Evolutionary conservation across 30 jellyfish, hydroid and myxozoan species (phyloP).

Genomic region (Cassiopea xamachana): DNA sequence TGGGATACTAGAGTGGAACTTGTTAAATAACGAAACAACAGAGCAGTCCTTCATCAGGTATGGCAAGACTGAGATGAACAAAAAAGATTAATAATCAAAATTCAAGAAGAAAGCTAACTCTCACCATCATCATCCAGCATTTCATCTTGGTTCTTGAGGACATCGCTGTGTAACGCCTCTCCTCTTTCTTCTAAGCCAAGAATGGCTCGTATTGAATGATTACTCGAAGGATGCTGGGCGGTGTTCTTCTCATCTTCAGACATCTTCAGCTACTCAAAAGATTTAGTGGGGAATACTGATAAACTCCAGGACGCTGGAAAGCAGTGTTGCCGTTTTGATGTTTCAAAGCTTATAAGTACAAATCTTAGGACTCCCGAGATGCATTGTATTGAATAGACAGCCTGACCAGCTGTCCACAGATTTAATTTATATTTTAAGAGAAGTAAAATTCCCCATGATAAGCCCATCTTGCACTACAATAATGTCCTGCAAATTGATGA

Average conservation of each 20-base stretch:
- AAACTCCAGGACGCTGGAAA: not conserved
- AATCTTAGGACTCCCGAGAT: not conserved
- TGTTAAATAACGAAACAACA: not conserved
- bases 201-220: conserved; percentile 52
- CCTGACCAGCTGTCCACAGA: conserved; percentile 4
- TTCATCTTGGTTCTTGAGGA: not conserved
- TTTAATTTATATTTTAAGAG: not conserved
- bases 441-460: not conserved
- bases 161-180: not conserved
- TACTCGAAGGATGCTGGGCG: conserved; percentile 16
- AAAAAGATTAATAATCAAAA: not conserved
- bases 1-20: not conserved
- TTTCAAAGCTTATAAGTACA: not conserved
- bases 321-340: not conserved
- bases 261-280: not conserved
- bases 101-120: not conserved
- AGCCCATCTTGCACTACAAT: not conserved
- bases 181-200: conserved; percentile 45
- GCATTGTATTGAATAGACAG: conserved; percentile 8
- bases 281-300: not conserved
- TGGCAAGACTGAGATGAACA: not conserved
- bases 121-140: conserved; percentile 14
- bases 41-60: not conserved
- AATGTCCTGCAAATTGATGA: not conserved
- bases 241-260: conserved; percentile 22